phyloP scores from a whole-genome alignment of 2,113 vertebrate genomes.

The Channa maculata region DNA sequence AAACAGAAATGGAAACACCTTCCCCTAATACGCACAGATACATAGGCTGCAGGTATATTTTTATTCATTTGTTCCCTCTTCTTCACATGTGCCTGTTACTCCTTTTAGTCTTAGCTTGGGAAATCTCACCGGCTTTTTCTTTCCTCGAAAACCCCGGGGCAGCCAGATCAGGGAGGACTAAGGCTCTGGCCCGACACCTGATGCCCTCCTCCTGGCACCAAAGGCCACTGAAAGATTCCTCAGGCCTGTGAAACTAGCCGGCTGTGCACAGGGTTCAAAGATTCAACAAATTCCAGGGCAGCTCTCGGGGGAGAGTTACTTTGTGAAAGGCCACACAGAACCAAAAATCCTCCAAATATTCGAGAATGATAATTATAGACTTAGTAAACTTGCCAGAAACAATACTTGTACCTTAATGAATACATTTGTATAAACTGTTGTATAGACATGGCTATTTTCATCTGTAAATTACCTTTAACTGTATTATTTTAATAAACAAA shows the following conservation, averaged over 20 bases:
- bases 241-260: conserved; percentile 77
- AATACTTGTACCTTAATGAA: conserved; percentile 10
- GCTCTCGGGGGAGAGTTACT: conserved; percentile 75
- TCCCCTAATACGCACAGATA: not conserved
- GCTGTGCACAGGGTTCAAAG: conserved; percentile 78
- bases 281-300: conserved; percentile 80
- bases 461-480: not conserved
- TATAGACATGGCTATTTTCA: not conserved
- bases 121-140: conserved; percentile 37
- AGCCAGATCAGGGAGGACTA: conserved; percentile 41
- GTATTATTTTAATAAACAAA: not conserved
- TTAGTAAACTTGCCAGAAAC: conserved; percentile 12
- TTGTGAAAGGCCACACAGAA: conserved; percentile 68
- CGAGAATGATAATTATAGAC: conserved; percentile 57
- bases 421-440: not conserved
- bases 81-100: too few relatives aligned
- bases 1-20: not conserved
- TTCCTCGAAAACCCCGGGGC: conserved; percentile 62
- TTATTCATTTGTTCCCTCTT: too few relatives aligned
- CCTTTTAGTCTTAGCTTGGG: not conserved
- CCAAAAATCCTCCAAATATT: conserved; percentile 59
- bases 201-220: conserved; percentile 79
- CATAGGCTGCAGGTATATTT: too few relatives aligned
- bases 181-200: conserved; percentile 66
- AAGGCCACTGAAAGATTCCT: conserved; percentile 79